phyloP scores from a whole-genome alignment of 2,888 invertebrate species.

The Microdon myrmicae region DNA sequence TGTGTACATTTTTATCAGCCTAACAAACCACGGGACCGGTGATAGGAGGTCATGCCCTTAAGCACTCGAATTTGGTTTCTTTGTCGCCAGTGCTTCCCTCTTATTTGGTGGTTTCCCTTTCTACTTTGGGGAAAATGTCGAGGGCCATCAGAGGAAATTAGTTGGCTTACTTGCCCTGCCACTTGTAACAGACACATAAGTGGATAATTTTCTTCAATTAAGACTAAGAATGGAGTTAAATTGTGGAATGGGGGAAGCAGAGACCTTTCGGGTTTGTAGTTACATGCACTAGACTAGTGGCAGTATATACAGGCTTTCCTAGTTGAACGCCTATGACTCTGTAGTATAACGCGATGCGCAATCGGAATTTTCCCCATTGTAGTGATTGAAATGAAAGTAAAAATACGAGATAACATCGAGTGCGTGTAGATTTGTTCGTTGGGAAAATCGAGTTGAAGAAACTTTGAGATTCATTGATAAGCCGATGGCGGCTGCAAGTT shows the following conservation, averaged over 20 bases:
- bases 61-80: conserved; percentile 38
- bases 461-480: no score
- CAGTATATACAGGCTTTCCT: no score
- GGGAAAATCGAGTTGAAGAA: no score
- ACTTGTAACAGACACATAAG: conserved; percentile 20
- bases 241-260: conserved; percentile 33
- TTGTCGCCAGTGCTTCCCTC: no score
- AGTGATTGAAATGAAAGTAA: no score
- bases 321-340: no score
- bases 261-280: conserved; percentile 10
- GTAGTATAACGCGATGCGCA: conserved; percentile 3
- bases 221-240: conserved; percentile 19
- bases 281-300: no score
- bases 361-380: conserved; percentile 1
- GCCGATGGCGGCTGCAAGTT: no score
- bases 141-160: conserved; percentile 40
- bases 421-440: no score
- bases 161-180: conserved; percentile 26
- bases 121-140: no score
- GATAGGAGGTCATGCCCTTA: conserved; percentile 46
- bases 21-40: conserved; percentile 20
- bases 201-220: conserved; percentile 43
- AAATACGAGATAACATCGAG: no score
- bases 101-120: no score
- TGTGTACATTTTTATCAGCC: conserved; percentile 30